phyloP scores from a whole-genome alignment of 2,113 vertebrate genomes.

The Alectura lathami region DNA sequence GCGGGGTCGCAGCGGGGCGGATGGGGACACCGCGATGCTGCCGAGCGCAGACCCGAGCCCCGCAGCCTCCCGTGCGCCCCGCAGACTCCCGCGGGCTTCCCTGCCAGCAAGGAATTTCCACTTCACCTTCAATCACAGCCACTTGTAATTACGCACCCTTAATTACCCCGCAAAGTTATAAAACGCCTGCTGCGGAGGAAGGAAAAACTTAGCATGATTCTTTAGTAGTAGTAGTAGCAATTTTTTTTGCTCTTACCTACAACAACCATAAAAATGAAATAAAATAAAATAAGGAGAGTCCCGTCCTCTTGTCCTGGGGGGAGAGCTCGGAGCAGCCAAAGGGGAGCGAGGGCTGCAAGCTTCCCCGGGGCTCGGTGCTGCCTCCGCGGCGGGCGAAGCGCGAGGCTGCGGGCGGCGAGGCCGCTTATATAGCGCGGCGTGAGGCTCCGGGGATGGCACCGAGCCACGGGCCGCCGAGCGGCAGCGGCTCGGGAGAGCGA shows the following conservation, averaged over 20 bases:
- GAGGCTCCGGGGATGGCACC: slow-evolving; percentile 73
- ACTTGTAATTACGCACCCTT: background rate
- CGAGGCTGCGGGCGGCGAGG: background rate
- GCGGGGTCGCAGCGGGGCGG: background rate
- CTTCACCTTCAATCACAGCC: background rate
- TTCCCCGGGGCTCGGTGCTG: background rate
- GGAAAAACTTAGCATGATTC: background rate
- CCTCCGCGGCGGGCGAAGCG: slow-evolving; percentile 26
- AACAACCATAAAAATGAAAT: background rate
- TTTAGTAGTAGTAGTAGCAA: too few species aligned
- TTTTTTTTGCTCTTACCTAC: background rate
- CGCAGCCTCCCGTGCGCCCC: background rate
- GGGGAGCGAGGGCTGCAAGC: too few species aligned
- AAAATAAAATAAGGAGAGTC: background rate
- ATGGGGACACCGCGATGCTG: background rate
- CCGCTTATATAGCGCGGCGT: slow-evolving; percentile 81
- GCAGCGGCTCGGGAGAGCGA: slow-evolving; percentile 74
- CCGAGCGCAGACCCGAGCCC: background rate
- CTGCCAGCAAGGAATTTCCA: background rate
- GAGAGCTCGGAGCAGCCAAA: background rate
- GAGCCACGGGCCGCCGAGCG: slow-evolving; percentile 71
- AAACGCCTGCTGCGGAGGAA: background rate
- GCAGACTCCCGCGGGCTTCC: background rate
- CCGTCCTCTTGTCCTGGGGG: background rate
- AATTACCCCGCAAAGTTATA: background rate